Evolutionary conservation across 2,113 vertebrate species (phyloP).

Genomic region (Thamnaconus septentrionalis): DNA sequence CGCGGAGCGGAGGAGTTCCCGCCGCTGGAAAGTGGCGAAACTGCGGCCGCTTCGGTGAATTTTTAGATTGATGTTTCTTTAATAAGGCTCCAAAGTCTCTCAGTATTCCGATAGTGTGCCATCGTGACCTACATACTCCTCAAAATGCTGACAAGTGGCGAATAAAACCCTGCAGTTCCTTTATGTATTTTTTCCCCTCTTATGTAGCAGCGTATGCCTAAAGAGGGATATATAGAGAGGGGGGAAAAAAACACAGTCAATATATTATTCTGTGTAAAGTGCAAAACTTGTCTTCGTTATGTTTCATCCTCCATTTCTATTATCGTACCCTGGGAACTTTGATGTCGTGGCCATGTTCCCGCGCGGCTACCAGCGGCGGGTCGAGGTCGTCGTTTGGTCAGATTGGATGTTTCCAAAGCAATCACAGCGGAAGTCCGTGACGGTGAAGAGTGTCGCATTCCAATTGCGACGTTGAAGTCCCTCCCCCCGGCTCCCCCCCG

Average conservation of each 20-base stretch:
- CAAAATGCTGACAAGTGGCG: constrained; percentile 68
- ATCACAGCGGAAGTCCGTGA: constrained; percentile 12
- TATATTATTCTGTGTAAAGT: constrained; percentile 57
- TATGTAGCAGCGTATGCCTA: constrained; percentile 19
- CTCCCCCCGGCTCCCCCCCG: constrained; percentile 9
- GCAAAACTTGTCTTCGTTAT: constrained; percentile 19
- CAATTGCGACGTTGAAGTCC: constrained; percentile 38
- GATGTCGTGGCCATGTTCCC: neutral
- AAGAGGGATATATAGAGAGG: constrained; percentile 19
- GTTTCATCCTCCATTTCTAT: neutral
- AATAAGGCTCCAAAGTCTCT: constrained; percentile 64
- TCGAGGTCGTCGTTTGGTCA: constrained; percentile 21
- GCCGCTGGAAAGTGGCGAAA: constrained; percentile 34
- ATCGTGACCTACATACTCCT: constrained; percentile 72
- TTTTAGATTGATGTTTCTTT: constrained; percentile 73
- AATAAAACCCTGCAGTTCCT: constrained; percentile 57
- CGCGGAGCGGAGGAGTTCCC: constrained; percentile 34
- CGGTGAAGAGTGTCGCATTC: constrained; percentile 27
- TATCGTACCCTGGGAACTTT: neutral
- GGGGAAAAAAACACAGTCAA: constrained; percentile 28
- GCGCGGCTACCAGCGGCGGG: neutral
- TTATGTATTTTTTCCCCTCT: constrained; percentile 26
- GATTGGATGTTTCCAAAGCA: constrained; percentile 31
- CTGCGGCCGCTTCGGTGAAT: constrained; percentile 44
- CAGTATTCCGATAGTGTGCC: constrained; percentile 69